Percentiles rank a stretch among this genome's conserved stretches.
Evolutionary conservation across 2,113 vertebrate species (phyloP).

Genomic region (Stigmatopora nigra): DNA sequence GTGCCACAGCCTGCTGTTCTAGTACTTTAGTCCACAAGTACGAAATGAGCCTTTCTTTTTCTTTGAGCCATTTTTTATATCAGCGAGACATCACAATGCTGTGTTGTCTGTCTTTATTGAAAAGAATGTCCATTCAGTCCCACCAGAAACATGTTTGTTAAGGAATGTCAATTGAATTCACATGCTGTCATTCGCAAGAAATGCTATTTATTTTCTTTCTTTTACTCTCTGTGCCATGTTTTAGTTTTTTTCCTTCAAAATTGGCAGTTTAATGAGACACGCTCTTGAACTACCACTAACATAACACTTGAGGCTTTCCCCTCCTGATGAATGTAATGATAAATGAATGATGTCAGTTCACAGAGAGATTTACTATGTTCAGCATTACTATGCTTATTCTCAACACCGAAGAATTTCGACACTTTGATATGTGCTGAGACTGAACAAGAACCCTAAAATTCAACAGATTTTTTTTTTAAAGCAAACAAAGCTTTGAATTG

Average conservation of each 20-base stretch:
- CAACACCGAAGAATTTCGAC: not conserved
- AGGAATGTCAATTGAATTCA: conserved; percentile 36
- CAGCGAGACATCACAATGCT: conserved; percentile 12
- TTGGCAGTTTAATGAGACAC: conserved; percentile 18
- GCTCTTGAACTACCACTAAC: conserved; percentile 27
- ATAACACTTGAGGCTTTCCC: conserved; percentile 25
- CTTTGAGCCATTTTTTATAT: conserved; percentile 18
- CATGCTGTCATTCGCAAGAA: conserved; percentile 42
- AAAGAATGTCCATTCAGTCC: conserved; percentile 15
- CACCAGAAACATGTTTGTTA: conserved; percentile 22
- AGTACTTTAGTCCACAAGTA: conserved; percentile 26
- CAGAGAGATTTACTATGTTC: conserved; percentile 19
- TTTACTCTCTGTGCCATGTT: conserved; percentile 32
- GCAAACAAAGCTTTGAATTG: not conserved
- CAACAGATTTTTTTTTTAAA: not conserved
- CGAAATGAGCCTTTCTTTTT: conserved; percentile 26
- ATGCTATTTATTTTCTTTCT: conserved; percentile 22
- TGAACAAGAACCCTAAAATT: not conserved
- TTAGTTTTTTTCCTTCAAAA: conserved; percentile 5
- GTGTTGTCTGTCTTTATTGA: conserved; percentile 24
- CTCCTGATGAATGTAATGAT: conserved; percentile 45
- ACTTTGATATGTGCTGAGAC: not conserved
- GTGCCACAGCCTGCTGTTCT: not conserved
- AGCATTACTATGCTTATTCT: conserved; percentile 2
- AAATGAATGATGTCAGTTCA: conserved; percentile 46